These are phyloP conservation scores for Cossypha heuglini DNA, from an alignment of 2,797 vertebrate species.

Conservation along the genomic window DNA sequence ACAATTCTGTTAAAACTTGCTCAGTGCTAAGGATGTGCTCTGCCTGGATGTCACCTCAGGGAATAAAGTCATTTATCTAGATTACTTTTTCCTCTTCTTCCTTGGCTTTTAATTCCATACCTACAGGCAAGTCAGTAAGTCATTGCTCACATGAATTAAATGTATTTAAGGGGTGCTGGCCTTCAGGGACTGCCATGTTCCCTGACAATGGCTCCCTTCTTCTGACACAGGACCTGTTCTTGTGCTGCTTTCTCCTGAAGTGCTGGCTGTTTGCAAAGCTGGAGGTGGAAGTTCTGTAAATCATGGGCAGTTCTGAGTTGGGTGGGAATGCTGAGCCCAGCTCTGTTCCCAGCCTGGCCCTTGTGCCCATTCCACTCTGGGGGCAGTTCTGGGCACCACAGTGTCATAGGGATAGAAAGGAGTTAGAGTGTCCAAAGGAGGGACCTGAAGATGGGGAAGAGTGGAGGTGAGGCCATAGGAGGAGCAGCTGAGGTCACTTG, in stretches of 20 bases:
- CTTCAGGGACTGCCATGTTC: conserved; percentile 59
- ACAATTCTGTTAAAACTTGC: conserved; percentile 88
- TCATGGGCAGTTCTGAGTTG: background rate
- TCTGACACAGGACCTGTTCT: background rate
- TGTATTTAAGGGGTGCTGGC: conserved; percentile 74
- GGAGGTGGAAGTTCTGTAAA: background rate
- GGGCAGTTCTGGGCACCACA: background rate
- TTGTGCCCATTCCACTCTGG: background rate
- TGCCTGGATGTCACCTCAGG: conserved; percentile 80
- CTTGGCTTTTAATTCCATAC: conserved; percentile 83
- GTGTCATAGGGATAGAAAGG: rapidly evolving
- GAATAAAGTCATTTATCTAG: conserved; percentile 83
- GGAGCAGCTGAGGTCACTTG: background rate
- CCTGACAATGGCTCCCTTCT: conserved; percentile 66
- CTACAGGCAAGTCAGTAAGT: conserved; percentile 85
- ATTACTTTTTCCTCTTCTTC: conserved; percentile 81
- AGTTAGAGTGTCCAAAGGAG: background rate
- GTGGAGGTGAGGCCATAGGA: background rate
- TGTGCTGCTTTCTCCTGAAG: background rate
- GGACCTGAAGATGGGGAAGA: background rate
- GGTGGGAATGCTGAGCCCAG: background rate
- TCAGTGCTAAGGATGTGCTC: conserved; percentile 74
- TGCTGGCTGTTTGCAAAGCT: background rate
- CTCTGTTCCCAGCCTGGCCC: background rate
- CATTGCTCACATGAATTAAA: conserved; percentile 81